Conservation (phyloP, 2,797 vertebrate species). For the Malacoraja senta region DNA sequence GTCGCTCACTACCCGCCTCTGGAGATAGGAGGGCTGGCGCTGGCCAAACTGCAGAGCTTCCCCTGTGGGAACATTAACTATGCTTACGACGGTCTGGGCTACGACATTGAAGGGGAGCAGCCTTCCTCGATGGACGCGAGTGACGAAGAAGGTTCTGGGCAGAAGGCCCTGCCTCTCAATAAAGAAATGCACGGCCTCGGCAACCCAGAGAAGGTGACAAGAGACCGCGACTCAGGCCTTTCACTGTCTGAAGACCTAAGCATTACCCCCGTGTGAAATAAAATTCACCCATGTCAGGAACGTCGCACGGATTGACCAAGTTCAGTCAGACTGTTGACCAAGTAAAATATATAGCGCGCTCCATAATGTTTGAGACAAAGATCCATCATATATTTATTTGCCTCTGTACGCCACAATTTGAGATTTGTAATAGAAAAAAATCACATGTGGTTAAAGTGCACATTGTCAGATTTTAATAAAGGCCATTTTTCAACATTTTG, state of each 20-base stretch:
- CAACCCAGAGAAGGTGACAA: conserved; percentile 67
- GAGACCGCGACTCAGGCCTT: conserved; percentile 81
- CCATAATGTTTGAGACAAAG: too few species aligned
- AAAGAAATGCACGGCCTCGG: conserved; percentile 64
- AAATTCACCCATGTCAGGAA: conserved; percentile 40
- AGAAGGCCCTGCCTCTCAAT: conserved; percentile 71
- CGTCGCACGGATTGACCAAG: conserved; percentile 32
- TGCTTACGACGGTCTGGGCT: conserved; percentile 73
- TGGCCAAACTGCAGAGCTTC: conserved; percentile 77
- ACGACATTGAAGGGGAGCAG: conserved; percentile 59
- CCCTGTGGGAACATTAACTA: conserved; percentile 83
- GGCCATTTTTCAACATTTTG: too few species aligned
- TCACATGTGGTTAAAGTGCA: too few species aligned
- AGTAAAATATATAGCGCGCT: neutral
- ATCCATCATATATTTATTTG: too few species aligned
- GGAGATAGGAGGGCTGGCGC: conserved; percentile 56
- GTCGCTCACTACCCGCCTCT: conserved; percentile 49
- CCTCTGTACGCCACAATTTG: too few species aligned
- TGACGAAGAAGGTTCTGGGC: conserved; percentile 43
- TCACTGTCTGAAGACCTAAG: conserved; percentile 83
- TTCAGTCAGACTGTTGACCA: neutral
- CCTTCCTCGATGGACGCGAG: neutral
- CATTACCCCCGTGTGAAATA: conserved; percentile 69
- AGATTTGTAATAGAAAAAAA: too few species aligned
- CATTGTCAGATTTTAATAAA: too few species aligned